These are phyloP conservation scores for Altica lythri DNA, from an alignment of 2,888 invertebrate genomes.

Conservation along the genomic window DNA sequence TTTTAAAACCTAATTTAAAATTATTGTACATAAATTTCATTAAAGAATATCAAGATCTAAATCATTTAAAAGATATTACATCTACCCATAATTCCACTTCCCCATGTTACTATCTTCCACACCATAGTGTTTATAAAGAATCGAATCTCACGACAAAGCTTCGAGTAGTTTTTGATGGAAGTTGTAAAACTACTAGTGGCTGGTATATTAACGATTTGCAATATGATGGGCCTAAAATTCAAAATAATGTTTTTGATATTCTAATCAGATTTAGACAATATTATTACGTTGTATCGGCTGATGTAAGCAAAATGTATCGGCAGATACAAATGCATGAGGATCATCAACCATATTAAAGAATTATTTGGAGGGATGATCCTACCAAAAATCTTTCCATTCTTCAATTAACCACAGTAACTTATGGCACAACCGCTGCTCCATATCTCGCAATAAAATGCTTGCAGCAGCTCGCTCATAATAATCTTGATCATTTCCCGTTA, in stretches of 20 bases:
- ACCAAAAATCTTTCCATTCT: not conserved
- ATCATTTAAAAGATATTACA: slow-evolving; percentile 4
- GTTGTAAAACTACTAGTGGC: not conserved
- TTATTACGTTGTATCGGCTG: not conserved
- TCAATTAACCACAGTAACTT: not conserved
- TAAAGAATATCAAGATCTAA: slow-evolving; percentile 8
- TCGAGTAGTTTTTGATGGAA: slow-evolving; percentile 15
- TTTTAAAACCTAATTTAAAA: not conserved
- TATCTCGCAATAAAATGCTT: not conserved
- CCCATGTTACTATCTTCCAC: slow-evolving; percentile 4
- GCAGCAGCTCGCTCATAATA: not conserved
- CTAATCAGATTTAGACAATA: not conserved
- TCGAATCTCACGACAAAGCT: slow-evolving; percentile 1
- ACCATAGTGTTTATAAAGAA: slow-evolving; percentile 11
- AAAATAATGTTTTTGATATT: slow-evolving; percentile 11
- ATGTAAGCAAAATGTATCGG: slow-evolving; percentile 13
- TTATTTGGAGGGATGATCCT: slow-evolving; percentile 5
- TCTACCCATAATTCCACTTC: not conserved
- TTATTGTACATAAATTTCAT: slow-evolving; percentile 12
- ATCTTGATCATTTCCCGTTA: not conserved
- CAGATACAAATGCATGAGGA: not conserved
- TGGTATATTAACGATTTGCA: not conserved
- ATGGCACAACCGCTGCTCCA: slow-evolving; percentile 2
- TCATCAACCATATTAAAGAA: slow-evolving; percentile 1
- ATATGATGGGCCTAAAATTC: slow-evolving; percentile 2